Conservation (phyloP, 2,113 vertebrate genomes). For the Triplophysa rosa region DNA sequence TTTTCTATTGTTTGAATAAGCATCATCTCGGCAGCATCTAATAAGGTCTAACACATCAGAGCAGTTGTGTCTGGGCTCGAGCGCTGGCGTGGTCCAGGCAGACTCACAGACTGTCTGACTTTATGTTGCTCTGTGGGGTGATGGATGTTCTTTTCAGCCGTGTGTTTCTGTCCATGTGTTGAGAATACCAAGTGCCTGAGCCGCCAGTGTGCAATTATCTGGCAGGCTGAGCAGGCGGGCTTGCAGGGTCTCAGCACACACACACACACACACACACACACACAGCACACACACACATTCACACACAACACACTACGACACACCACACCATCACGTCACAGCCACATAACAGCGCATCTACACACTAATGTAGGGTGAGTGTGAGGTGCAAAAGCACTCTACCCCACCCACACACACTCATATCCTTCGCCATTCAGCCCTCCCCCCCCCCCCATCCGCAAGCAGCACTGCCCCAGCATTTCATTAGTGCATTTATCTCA, state of each 20-base stretch:
- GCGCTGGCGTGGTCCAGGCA: not conserved
- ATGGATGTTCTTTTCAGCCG: constrained; percentile 57
- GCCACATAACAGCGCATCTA: no score
- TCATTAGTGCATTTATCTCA: constrained; percentile 49
- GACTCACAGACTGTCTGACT: constrained; percentile 14
- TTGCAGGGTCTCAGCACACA: constrained; percentile 33
- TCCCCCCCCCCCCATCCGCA: not conserved
- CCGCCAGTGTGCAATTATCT: constrained; percentile 69
- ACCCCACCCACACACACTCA: not conserved
- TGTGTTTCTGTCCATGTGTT: constrained; percentile 66
- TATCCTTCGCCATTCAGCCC: no score
- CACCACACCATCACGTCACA: no score
- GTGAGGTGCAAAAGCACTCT: constrained; percentile 13
- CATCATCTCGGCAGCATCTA: not conserved
- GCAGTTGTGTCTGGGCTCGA: not conserved
- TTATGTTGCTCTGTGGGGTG: constrained; percentile 49
- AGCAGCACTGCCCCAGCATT: constrained; percentile 37
- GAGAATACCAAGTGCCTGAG: constrained; percentile 71
- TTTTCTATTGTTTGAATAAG: not conserved
- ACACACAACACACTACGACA: no score
- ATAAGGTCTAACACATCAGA: not conserved
- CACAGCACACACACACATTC: no score
- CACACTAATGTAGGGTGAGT: constrained; percentile 30
- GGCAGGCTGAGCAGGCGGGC: constrained; percentile 57
- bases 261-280: not conserved